Evolutionary conservation across 2,797 vertebrate genomes (phyloP).

Genomic region (Carcharodon carcharias): DNA sequence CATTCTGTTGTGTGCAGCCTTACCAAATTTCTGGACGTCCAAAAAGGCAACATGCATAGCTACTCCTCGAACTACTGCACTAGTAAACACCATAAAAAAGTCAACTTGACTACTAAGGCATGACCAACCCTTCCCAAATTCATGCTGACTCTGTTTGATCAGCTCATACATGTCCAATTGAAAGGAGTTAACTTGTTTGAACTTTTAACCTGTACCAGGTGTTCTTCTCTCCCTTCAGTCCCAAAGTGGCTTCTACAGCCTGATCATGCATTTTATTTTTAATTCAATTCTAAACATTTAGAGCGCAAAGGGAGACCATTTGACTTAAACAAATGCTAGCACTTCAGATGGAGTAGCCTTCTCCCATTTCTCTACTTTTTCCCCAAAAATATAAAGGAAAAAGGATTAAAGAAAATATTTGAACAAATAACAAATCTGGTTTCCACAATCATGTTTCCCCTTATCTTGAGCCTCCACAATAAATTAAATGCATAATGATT

Average conservation of each 20-base stretch:
- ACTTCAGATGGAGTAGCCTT: background rate
- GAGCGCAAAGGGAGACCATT: background rate
- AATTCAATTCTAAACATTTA: background rate
- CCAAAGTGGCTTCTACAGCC: background rate
- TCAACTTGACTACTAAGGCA: too few relatives aligned
- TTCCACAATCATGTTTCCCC: background rate
- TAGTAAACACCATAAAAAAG: too few relatives aligned
- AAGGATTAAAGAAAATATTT: background rate
- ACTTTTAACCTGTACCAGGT: background rate
- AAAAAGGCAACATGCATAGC: background rate
- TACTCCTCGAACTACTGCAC: too few relatives aligned
- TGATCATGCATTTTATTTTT: background rate
- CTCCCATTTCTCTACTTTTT: background rate
- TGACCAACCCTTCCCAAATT: too few relatives aligned
- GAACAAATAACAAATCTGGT: background rate
- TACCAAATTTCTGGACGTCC: background rate
- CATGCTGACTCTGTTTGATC: too few relatives aligned
- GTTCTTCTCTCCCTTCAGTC: background rate
- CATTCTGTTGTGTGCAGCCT: too few relatives aligned
- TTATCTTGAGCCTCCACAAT: background rate
- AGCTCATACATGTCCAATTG: background rate
- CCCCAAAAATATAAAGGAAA: background rate
- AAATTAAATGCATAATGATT: background rate
- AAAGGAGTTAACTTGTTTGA: background rate
- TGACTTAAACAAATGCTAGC: background rate